phyloP scores from a whole-genome alignment of 2,797 vertebrate species.

The Typhlichthys eigenmanni region DNA sequence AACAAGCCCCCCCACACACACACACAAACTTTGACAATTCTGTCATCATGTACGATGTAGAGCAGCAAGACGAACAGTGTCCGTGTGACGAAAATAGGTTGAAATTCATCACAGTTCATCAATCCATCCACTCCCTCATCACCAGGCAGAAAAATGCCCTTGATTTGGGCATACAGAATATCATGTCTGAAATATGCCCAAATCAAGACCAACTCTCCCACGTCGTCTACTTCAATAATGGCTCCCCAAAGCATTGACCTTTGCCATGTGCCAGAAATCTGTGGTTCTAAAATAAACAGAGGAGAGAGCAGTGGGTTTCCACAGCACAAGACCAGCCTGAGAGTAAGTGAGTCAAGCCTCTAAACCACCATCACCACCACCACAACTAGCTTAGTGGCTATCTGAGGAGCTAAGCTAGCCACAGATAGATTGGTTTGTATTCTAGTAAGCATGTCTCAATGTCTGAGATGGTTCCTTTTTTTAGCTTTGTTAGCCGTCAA shows the following conservation, averaged over 20 bases:
- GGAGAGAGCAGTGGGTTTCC: slow-evolving; percentile 43
- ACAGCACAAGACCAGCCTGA: slow-evolving; percentile 33
- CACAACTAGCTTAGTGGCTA: slow-evolving; percentile 10
- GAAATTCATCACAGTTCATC: slow-evolving; percentile 39
- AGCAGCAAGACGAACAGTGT: slow-evolving; percentile 44
- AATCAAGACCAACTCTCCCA: slow-evolving; percentile 42
- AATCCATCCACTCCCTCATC: slow-evolving; percentile 27
- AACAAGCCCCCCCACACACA: slow-evolving; percentile 12
- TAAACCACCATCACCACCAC: slow-evolving; percentile 18
- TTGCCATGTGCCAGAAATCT: slow-evolving; percentile 36
- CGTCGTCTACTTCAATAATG: slow-evolving; percentile 25
- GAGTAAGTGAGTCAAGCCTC: slow-evolving; percentile 15
- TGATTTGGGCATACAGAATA: too few species aligned
- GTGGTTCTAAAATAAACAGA: slow-evolving; percentile 59
- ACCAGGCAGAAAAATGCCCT: background rate
- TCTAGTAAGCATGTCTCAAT: too few species aligned
- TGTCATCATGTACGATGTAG: slow-evolving; percentile 33
- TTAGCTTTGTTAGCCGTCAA: too few species aligned
- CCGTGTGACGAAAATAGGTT: slow-evolving; percentile 39
- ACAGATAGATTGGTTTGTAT: too few species aligned
- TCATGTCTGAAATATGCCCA: slow-evolving; percentile 38
- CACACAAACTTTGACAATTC: slow-evolving; percentile 2
- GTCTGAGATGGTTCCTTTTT: too few species aligned
- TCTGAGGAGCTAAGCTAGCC: background rate
- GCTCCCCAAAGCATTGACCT: slow-evolving; percentile 43